phyloP scores from a whole-genome alignment of 2,797 vertebrate genomes.

The Pantherophis vulpinus region DNA sequence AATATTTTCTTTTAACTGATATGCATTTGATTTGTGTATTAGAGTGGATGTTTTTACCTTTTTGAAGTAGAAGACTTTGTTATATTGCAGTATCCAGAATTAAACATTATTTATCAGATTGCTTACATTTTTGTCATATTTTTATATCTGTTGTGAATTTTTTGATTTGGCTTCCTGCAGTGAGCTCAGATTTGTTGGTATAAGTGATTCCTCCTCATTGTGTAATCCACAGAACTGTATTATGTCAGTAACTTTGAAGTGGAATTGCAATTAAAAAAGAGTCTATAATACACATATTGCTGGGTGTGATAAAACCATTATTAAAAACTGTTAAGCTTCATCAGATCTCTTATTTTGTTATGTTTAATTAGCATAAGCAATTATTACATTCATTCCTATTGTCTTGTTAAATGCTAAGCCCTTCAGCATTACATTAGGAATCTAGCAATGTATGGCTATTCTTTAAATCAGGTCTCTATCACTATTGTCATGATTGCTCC shows the following conservation, averaged over 20 bases:
- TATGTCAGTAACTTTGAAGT: background rate
- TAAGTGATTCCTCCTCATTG: background rate
- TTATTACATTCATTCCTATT: background rate
- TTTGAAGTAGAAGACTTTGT: slow-evolving; percentile 52
- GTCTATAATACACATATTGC: background rate
- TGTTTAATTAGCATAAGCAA: background rate
- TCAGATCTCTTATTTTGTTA: background rate
- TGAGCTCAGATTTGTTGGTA: background rate
- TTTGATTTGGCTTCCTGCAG: background rate
- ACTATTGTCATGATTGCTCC: background rate
- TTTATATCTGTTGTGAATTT: background rate
- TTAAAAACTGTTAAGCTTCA: background rate
- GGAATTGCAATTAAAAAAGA: background rate
- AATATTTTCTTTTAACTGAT: slow-evolving; percentile 66
- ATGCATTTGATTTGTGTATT: slow-evolving; percentile 78
- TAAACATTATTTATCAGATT: slow-evolving; percentile 50
- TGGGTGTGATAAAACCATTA: background rate
- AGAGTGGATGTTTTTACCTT: slow-evolving; percentile 54
- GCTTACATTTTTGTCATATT: slow-evolving; percentile 38
- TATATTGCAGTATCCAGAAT: slow-evolving; percentile 42
- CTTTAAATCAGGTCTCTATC: background rate
- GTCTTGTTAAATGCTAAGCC: background rate
- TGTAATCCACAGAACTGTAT: background rate
- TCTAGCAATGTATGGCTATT: background rate
- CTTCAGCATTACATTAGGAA: background rate